phyloP scores from a whole-genome alignment of 2,888 invertebrate genomes.

The Tetheella fluctuosa region DNA sequence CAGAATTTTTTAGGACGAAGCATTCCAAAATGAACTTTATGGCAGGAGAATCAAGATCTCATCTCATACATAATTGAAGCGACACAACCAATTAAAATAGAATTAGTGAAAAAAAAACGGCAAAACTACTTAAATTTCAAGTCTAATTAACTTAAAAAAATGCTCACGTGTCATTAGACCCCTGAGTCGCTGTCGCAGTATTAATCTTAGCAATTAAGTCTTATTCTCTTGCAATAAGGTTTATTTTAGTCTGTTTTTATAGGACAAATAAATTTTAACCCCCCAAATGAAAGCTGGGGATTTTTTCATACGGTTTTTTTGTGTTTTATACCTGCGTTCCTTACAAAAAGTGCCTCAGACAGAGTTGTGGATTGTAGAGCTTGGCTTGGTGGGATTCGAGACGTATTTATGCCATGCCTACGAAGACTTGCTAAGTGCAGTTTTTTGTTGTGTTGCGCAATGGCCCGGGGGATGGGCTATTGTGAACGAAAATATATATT shows the following conservation, averaged over 20 bases:
- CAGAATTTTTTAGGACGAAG: background rate
- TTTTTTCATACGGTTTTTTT: constrained; percentile 48
- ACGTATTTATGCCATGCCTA: constrained; percentile 28
- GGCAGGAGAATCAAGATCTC: background rate
- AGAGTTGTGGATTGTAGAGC: constrained; percentile 1
- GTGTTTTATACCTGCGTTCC: constrained; percentile 67
- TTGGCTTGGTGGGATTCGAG: background rate
- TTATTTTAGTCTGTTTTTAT: constrained; percentile 34
- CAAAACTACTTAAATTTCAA: constrained; percentile 48
- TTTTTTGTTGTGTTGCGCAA: constrained; percentile 46
- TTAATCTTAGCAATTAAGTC: constrained; percentile 17
- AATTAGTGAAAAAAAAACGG: constrained; percentile 55
- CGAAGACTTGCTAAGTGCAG: constrained; percentile 19
- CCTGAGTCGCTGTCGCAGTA: constrained; percentile 50
- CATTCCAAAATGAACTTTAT: background rate
- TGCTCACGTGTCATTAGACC: constrained; percentile 76
- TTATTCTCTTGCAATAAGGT: constrained; percentile 24
- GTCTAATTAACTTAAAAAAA: constrained; percentile 71
- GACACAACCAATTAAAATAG: constrained; percentile 52
- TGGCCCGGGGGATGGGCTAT: constrained; percentile 8
- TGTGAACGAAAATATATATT: constrained; percentile 7
- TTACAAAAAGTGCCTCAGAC: constrained; percentile 53
- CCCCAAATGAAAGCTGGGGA: constrained; percentile 45
- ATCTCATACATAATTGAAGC: background rate
- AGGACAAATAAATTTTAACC: constrained; percentile 53